Evolutionary conservation across 2,113 vertebrate genomes (phyloP), one percentile per base, ranked within the genome.

Genomic region (Spea multiplicata): DNA sequence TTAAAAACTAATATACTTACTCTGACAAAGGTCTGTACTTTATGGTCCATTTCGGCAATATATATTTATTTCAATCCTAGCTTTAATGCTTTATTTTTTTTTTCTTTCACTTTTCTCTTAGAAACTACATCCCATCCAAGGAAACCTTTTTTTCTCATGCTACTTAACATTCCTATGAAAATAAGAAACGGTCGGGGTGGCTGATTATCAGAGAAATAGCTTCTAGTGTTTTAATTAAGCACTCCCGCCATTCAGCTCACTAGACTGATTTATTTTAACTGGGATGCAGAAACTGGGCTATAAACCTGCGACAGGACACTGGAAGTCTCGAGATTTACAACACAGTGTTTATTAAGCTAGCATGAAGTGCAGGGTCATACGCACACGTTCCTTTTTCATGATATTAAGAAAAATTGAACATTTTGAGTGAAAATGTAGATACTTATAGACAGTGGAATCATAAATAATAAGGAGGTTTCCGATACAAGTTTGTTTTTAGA

Each of bases 121-220:
- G 5, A 50, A 5, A 50, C 14, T 14, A 16, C 46, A 70, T 70
- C 10, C 14, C 8, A 59, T 55, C 14, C 12, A 72, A 79, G 57
- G 70, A 79, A 79, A 79, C 73, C 59, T 14, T 66, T 78, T 71
- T 79, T 66, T 73, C 48, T 73, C 77, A 79, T 50, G 50, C 62
- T 73, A 79, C 77, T 79, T 79, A 79, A 73, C 77, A 70, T 73
- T 61, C 66, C 62, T 44, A 79, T 79, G 69, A 73, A 79, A 79
- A 79, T 73, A 73, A 30, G 62, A 72, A 57, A 47, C 69, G 66
- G 59, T 53, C 68, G 66, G 17, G 59, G 61, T 50, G 57, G 55
- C 62, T 66, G 62, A 44, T 75, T 44, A 47, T 76, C 74, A n/a
- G 8, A 50, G 45, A 67, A 57, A 70, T 73, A 50, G 44, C 48